Percentiles rank a stretch among this genome's conserved stretches.
Conservation (phyloP, 2,797 vertebrate species). For the Takifugu rubripes region DNA sequence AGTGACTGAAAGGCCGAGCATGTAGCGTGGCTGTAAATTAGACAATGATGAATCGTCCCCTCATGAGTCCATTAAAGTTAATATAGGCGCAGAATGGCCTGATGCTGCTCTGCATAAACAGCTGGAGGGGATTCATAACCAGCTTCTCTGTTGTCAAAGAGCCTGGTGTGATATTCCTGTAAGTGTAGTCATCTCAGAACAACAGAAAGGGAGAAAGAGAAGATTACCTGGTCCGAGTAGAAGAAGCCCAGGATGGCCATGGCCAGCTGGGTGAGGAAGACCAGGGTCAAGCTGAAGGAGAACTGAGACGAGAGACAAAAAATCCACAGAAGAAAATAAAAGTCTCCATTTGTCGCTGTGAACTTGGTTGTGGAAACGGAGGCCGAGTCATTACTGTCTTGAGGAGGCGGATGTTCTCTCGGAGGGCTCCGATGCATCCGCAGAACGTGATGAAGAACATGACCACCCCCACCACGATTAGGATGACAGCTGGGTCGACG, state of each 20-base stretch:
- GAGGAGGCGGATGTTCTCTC: constrained; percentile 79
- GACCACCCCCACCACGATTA: constrained; percentile 80
- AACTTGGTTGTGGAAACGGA: constrained; percentile 13
- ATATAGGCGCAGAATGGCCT: background rate
- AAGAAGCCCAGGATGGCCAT: constrained; percentile 78
- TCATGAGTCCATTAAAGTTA: constrained; percentile 18
- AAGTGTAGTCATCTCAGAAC: background rate
- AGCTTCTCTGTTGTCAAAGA: no score
- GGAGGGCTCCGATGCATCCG: constrained; percentile 77
- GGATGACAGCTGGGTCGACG: constrained; percentile 77
- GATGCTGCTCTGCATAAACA: constrained; percentile 21
- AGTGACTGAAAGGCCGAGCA: background rate
- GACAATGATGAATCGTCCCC: constrained; percentile 13
- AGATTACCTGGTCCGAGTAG: constrained; percentile 76
- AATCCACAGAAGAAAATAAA: background rate
- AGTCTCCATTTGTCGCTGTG: constrained; percentile 8
- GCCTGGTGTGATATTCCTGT: background rate
- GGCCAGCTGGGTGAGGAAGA: constrained; percentile 76
- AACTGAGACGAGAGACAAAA: constrained; percentile 58
- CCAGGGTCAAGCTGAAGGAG: constrained; percentile 75
- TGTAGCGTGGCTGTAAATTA: background rate
- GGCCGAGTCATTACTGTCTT: constrained; percentile 67
- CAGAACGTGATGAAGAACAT: constrained; percentile 85
- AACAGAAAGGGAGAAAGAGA: background rate
- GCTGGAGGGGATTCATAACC: background rate